Evolutionary conservation across 2,113 vertebrate genomes (phyloP), one percentile per base, ranked within the genome.

Genomic region (Mirza zaza): DNA sequence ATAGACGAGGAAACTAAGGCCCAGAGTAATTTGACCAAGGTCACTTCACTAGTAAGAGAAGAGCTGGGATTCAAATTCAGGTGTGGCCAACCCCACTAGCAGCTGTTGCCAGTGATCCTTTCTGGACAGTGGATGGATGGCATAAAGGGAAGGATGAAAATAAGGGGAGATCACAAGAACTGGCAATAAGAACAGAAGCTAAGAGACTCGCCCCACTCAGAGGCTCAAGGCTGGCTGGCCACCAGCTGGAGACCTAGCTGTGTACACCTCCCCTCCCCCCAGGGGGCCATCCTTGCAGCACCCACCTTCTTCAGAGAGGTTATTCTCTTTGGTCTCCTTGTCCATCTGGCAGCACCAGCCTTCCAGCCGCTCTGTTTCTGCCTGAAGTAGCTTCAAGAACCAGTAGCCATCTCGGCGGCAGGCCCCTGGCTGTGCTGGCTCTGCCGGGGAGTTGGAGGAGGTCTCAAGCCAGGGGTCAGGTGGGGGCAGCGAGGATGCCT

Each of bases 261-360:
- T 3, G 27, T 0, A 29, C 1, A 42, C 55, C 13, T 6, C 11
- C 39, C 77, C 68, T 67, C 1, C 6, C 36, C 90, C 34, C 5
- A 18, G 11, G 2, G 21, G 25, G 7, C 57, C 14, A 0, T 15
- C 84, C 65, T 21, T 10, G 4, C 13, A 18, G 59, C 9, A 73
- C 99, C 93, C 96, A 99, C 99, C 99, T 98, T 99, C 99, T 98
- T 99, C 99, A 97, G 99, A 99, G 95, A 99, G 99, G 98, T 98
- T 99, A 98, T 99, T 99, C 98, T 99, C 99, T 98, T 99, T 99
- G 98, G 99, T 99, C 98, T 99, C 99, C 98, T 99, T 99, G 97
- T 99, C 99, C 99, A 99, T 99, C 99, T 99, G 99, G 93, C 99
- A 99, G 98, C 99, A 99, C 99, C 99, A 99, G 92, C 99, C 99